Evolutionary conservation across 1,140 invertebrate species (phyloP), one percentile per base, ranked within the genome.

Genomic region (Philotrypesis tridentata): DNA sequence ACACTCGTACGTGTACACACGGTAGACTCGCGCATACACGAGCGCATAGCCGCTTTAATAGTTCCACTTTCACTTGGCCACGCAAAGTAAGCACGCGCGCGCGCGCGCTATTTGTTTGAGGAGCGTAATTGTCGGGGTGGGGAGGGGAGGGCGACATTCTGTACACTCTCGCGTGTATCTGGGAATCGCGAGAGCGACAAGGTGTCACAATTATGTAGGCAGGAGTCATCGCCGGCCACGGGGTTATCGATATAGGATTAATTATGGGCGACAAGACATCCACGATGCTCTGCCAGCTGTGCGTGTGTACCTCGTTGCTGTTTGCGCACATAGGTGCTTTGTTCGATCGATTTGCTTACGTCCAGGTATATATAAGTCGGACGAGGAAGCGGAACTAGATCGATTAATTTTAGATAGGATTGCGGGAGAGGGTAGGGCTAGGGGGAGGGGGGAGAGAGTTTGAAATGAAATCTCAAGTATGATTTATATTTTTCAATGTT

Each of bases 11-110:
- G n/a, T n/a, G n/a, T n/a, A n/a, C n/a, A n/a, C n/a, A n/a, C n/a
- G n/a, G n/a, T n/a, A n/a, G n/a, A n/a, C n/a, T n/a, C 33, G 33
- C 33, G 33, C 33, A 25, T 21, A 67, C 63, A 29, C 63, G 55
- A 2, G 33, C 23, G 68, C 68, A 14, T 63, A n/a, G n/a, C 55
- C n/a, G 78, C 33, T 65, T 75, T 75, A 75, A 67, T 68, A 80
- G 79, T 74, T 80, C 79, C 60, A 75, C 79, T 80, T 80, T 80
- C 79, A 80, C 79, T 80, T 21, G 14, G 61, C 23, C 23, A 5
- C n/a, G n/a, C 70, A 37, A 63, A 27, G 68, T 63, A 70, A 11
- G 23, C 25, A 55, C 75, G 37, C 25, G 12, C 17, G 11, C 25
- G 11, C n/a, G n/a, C n/a, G 31, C 74, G 74, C n/a, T 60, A 71